Conservation (phyloP, 2,888 invertebrate species). For the Ditula angustiorana region DNA sequence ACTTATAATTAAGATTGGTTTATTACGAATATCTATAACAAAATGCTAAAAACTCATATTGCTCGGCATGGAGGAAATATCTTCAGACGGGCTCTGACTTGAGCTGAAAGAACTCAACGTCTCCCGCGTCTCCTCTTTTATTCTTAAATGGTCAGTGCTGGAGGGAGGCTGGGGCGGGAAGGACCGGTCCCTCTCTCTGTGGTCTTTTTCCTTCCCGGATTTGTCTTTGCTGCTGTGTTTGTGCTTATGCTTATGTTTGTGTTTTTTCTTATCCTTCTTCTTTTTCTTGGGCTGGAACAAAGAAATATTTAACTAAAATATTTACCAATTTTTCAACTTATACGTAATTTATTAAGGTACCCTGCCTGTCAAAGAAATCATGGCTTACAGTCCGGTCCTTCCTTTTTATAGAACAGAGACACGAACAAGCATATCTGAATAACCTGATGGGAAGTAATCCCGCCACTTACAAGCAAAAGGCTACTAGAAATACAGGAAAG, state of each 20-base stretch:
- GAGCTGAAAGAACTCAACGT: conserved; percentile 91
- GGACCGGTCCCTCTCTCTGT: conserved; percentile 67
- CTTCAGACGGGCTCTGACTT: conserved; percentile 89
- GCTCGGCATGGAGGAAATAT: conserved; percentile 72
- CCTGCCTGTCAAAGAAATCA: no score
- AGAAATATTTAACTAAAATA: conserved; percentile 31
- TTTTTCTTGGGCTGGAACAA: conserved; percentile 87
- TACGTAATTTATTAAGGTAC: no score
- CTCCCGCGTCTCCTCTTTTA: conserved; percentile 91
- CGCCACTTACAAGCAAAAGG: no score
- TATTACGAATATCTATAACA: conserved; percentile 5
- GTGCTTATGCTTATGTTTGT: conserved; percentile 97
- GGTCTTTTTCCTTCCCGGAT: conserved; percentile 77
- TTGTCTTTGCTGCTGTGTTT: conserved; percentile 88
- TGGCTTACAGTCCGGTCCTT: no score
- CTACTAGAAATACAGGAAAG: no score
- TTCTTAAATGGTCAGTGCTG: conserved; percentile 81
- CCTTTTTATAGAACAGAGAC: no score
- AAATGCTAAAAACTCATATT: conserved; percentile 72
- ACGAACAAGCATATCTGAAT: no score
- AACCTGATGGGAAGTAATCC: no score
- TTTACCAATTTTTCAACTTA: no score
- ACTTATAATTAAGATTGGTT: conserved; percentile 12
- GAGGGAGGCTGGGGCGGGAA: conserved; percentile 66
- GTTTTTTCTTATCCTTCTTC: conserved; percentile 92